phyloP scores from a whole-genome alignment of 2,797 vertebrate species.

The Spea hammondii region DNA sequence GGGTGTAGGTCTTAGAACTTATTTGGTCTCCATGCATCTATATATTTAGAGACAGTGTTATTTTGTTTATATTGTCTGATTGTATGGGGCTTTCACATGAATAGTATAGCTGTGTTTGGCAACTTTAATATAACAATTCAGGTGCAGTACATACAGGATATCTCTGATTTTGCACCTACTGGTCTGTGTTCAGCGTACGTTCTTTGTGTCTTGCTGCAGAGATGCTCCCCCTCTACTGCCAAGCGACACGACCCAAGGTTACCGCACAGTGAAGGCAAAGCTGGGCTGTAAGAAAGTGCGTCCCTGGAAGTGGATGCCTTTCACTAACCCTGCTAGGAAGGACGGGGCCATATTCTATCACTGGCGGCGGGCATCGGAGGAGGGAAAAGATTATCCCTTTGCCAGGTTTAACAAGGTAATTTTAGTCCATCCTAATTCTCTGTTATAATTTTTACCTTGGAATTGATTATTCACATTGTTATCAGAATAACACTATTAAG shows the following conservation, averaged over 20 bases:
- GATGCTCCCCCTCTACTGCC: conserved; percentile 94
- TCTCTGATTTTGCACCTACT: neutral
- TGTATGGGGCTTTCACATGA: no score
- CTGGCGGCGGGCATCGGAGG: conserved; percentile 94
- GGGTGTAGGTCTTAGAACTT: no score
- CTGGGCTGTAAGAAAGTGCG: conserved; percentile 96
- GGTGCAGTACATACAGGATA: no score
- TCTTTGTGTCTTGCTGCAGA: conserved; percentile 61
- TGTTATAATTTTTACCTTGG: no score
- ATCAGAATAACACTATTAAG: no score
- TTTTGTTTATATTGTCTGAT: no score
- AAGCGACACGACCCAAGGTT: conserved; percentile 96
- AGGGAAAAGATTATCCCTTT: conserved; percentile 97
- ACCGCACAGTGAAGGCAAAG: conserved; percentile 96
- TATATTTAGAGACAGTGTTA: no score
- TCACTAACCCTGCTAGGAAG: conserved; percentile 92
- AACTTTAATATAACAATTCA: no score
- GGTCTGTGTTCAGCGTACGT: neutral
- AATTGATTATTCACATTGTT: no score
- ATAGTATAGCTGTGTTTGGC: no score
- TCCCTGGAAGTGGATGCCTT: conserved; percentile 99
- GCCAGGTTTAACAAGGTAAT: conserved; percentile 95
- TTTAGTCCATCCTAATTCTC: no score
- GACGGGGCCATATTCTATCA: conserved; percentile 98
- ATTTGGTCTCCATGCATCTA: no score